Base-by-base conservation (phyloP, 2,113 vertebrate species). In the Irena cyanogastra region DNA sequence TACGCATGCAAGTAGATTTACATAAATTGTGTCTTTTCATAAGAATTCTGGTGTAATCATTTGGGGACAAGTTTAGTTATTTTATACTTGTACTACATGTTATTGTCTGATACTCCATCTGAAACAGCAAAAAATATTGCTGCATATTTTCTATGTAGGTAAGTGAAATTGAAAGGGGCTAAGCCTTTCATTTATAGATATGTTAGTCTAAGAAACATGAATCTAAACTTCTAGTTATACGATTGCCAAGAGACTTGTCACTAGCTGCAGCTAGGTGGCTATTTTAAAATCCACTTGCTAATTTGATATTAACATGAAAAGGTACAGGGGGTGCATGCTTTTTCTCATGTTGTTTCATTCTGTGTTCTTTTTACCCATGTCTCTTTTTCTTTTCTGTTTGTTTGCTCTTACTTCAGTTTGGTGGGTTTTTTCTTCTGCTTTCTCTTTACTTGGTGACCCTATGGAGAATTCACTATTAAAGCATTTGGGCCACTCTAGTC, bases 401-500 rank as follows among this genome's bases (percentile, higher is more conserved):
- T 37, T 82, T 86, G 53, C 24, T 83, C 66, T 76, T 18, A 20
- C 44, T 76, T 39, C 13, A 63, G 23, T 68, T 80, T 14, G 68
- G 64, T 66, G 21, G 8, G 0, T 0, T 9, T 20, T 70, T 81
- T 66, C 33, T n/a, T 90, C 81, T 78, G 69, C 18, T 87, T 80
- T 87, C 57, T 95, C 63, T 97, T 95, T 87, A 54, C 54, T 94
- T 96, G 79, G 93, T 95, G 94, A 94, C 89, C 31, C 21, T 96
- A 5, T 97, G 96, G 96, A 97, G 90, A 91, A 83, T 97, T 97
- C 95, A 96, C 47, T 97, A 64, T 87, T 97, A 95, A 97, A 89
- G 69, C 69, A 60, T 90, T 81, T 91, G 80, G 59, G 84, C 94
- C 82, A 59, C 80, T 96, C 42, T 94, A 50, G 41, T 94, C 92